Conservation (phyloP, 2,113 vertebrate species). For the Piaya cayana region DNA sequence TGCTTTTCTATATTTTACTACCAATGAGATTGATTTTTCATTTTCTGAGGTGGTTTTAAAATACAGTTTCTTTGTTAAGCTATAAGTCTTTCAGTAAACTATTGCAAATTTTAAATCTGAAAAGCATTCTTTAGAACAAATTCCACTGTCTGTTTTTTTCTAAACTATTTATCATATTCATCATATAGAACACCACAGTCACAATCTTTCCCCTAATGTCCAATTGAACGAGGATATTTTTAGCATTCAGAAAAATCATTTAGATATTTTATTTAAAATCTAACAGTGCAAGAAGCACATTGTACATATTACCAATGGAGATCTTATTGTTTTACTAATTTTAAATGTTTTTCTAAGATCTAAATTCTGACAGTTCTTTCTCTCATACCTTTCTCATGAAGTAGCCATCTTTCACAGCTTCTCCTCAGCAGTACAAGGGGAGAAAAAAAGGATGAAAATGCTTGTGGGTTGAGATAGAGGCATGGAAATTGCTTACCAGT, state of each 20-base stretch:
- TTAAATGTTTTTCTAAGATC: background rate
- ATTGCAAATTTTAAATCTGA: background rate
- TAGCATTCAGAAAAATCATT: background rate
- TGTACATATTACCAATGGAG: background rate
- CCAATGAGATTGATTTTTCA: background rate
- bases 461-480: background rate
- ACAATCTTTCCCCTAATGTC: background rate
- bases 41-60: background rate
- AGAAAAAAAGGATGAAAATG: background rate
- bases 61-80: background rate
- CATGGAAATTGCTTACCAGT: background rate
- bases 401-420: background rate
- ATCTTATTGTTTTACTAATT: background rate
- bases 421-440: background rate
- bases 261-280: background rate
- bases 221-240: background rate
- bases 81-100: background rate
- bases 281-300: background rate
- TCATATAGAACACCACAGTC: background rate
- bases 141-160: background rate
- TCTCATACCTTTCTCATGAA: background rate
- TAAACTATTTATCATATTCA: background rate
- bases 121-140: background rate
- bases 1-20: background rate
- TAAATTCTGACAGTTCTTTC: background rate